Evolutionary conservation across 2,888 invertebrate species (phyloP), one percentile per base, ranked within the genome.

Genomic region (Argyresthia albistria): DNA sequence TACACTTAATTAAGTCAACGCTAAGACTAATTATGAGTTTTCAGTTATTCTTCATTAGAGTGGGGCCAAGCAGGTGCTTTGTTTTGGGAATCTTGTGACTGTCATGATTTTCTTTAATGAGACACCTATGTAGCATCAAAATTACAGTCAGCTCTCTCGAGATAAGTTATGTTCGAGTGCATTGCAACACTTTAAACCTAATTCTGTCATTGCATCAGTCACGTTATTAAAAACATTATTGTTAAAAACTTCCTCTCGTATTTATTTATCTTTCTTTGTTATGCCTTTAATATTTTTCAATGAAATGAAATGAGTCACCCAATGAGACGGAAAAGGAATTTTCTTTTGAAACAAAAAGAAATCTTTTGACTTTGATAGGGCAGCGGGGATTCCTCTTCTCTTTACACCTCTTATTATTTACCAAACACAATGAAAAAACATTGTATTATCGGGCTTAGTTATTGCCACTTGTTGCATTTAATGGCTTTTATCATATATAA

Each of bases 1-100:
- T 25, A 73, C 65, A 73, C 76, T 79, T n/a, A 80, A 86, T 83
- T 81, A 80, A 82, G 66, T 76, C 72, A 50, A 12, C 12, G 12
- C 25, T 6, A 36, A 39, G 36, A 37, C 48, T 48, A 37, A 48
- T 48, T 48, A 48, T 14, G 15, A 12, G 37, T 36, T 37, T 15
- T 14, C 14, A 25, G 25, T 4, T 6, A 25, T 25, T 2, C 6
- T 25, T 25, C 25, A 25, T 25, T 25, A 4, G n/a, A 4, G 25
- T 25, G 25, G 25, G 25, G 6, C 6, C 25, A 25, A 25, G 6
- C 6, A 6, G 25, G 25, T 25, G 25, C 6, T 25, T 25, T 25
- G 25, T 25, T 25, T 25, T 25, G 25, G 25, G 25, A 25, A 25
- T 25, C 2, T 25, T 25, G 25, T 25, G 25, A 4, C 25, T 25